phyloP scores from a whole-genome alignment of 2,113 vertebrate genomes.

The Rafetus swinhoei region DNA sequence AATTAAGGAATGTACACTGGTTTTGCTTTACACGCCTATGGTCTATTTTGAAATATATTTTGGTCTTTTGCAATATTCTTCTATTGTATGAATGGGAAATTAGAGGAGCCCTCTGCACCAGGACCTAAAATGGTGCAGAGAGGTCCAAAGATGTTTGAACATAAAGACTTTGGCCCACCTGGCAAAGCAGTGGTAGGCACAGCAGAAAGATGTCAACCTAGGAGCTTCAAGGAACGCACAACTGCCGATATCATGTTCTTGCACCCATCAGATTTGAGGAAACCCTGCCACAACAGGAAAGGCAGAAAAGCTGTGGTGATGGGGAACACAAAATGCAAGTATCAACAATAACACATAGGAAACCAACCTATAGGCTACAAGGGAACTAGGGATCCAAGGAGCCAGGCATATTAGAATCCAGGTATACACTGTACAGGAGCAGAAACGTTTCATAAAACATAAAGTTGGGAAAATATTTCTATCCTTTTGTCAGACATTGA shows the following conservation, averaged over 20 bases:
- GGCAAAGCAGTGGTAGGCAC: fast-evolving
- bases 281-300: fast-evolving
- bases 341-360: not conserved
- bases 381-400: not conserved
- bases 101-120: not conserved
- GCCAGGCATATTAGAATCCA: conserved; percentile 30
- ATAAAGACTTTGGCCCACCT: not conserved
- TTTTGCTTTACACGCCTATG: not conserved
- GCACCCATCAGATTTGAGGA: not conserved
- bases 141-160: not conserved
- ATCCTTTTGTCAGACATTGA: not conserved
- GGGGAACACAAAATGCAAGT: not conserved
- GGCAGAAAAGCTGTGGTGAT: not conserved
- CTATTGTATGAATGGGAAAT: not conserved
- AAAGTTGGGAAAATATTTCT: not conserved
- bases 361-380: not conserved
- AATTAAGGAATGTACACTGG: not conserved
- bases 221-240: fast-evolving
- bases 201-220: fast-evolving
- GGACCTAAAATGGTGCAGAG: not conserved
- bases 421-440: not conserved
- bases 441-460: not conserved
- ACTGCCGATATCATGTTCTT: no score
- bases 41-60: not conserved
- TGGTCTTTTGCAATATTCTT: not conserved